Evolutionary conservation across 2,888 invertebrate genomes (phyloP), one percentile per base, ranked within the genome.

Genomic region (Trachelus tabidus): DNA sequence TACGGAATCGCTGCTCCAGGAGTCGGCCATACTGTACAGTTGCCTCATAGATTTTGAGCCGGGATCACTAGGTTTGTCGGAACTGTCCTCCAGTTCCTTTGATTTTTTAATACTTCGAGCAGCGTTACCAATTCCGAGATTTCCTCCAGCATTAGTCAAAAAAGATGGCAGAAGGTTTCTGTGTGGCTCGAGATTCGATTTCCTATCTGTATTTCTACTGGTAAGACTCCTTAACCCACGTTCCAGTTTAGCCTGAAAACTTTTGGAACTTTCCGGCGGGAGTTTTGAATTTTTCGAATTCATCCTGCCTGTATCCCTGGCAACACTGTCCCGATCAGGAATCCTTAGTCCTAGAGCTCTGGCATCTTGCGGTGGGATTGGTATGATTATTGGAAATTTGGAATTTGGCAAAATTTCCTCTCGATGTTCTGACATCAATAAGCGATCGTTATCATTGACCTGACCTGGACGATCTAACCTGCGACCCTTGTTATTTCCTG

Each of bases 1-100:
- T 73, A 88, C 79, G 11, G 88, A 88, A 77, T 88, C 86, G 79
- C 76, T 88, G 81, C 88, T 88, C 87, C 88, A 88, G 23, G 87
- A 87, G 31, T 85, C 84, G 31, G 86, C 83, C 83, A 85, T 83
- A 79, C 86, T 88, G 83, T 85, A 88, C 69, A 88, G 83, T 78
- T 87, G 87, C 73, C 81, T 83, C 84, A 86, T 86, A 1, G 85
- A 85, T 68, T 83, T 84, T 4, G 85, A 79, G 69, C 80, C 83
- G 2, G 82, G 34, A 34, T 85, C 80, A n/a, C 73, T 81, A 15
- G 73, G 75, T 33, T 78, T 81, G 15, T 80, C 82, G 23, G 81
- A 68, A 75, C 78, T 85, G 77, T 81, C 81, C 0, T 81, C 79
- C 35, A 74, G 75, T 69, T 33, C 40, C 23, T 15, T 68, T 35